phyloP scores from a whole-genome alignment of 1,140 invertebrate species.

The Atopsyche davidsoni region DNA sequence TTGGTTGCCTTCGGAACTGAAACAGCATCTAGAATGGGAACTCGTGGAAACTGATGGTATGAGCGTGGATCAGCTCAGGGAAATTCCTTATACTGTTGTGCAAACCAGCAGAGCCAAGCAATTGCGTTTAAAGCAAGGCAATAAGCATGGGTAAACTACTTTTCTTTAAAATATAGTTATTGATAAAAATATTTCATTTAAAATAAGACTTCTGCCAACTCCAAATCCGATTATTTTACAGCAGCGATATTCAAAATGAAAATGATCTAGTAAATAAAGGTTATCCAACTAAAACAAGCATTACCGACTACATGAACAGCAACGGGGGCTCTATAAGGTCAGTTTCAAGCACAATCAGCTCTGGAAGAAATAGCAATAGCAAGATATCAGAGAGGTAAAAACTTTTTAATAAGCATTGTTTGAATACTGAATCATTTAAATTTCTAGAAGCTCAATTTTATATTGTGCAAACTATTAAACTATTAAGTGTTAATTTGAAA shows the following conservation, averaged over 20 bases:
- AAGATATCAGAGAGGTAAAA: conserved; percentile 22
- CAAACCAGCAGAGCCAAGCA: conserved; percentile 58
- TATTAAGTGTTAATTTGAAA: no score
- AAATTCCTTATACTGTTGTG: conserved; percentile 90
- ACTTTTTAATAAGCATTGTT: no score
- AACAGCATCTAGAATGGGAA: conserved; percentile 81
- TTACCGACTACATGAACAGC: conserved; percentile 38
- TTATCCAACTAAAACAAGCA: conserved; percentile 17
- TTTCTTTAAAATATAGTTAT: no score
- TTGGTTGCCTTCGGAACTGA: conserved; percentile 67
- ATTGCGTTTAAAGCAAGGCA: conserved; percentile 48
- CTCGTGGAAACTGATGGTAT: conserved; percentile 83
- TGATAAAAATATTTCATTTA: conserved; percentile 7
- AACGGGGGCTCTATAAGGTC: conserved; percentile 45
- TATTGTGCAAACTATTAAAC: no score
- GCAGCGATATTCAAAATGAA: conserved; percentile 19
- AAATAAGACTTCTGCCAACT: no score
- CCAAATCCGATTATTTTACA: no score
- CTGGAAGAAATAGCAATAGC: conserved; percentile 29
- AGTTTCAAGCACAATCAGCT: conserved; percentile 43
- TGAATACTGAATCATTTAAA: no score
- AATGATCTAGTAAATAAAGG: conserved; percentile 19
- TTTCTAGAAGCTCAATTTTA: no score
- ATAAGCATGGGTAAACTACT: conserved; percentile 31
- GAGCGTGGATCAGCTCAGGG: conserved; percentile 79